Percentiles rank a stretch among this genome's conserved stretches.
These are phyloP conservation scores for Nansenia antarctica DNA, from an alignment of 2,113 vertebrate genomes.

Conservation along the genomic window DNA sequence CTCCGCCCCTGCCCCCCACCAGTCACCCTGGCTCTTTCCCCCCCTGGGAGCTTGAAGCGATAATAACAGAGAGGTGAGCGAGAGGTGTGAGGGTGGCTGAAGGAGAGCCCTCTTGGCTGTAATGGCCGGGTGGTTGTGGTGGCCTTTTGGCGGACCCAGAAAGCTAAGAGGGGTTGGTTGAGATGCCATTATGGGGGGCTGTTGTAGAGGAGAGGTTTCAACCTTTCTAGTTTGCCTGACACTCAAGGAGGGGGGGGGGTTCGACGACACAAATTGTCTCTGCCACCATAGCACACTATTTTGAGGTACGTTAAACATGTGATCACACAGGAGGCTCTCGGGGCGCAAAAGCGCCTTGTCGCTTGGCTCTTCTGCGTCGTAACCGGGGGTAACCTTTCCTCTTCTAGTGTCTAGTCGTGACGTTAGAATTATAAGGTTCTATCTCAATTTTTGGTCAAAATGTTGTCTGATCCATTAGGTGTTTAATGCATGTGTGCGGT, in stretches of 20 bases:
- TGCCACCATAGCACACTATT: constrained; percentile 70
- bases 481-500: too few relatives aligned
- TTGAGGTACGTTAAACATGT: constrained; percentile 78
- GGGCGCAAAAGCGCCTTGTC: constrained; percentile 33
- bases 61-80: constrained; percentile 68
- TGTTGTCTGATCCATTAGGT: too few relatives aligned
- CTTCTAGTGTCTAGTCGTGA: too few relatives aligned
- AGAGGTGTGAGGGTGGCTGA: constrained; percentile 56
- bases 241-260: constrained; percentile 64
- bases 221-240: constrained; percentile 64
- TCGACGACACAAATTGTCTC: constrained; percentile 76
- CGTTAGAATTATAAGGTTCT: too few relatives aligned
- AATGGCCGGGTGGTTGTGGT: constrained; percentile 71
- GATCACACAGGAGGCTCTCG: constrained; percentile 72
- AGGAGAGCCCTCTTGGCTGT: constrained; percentile 51
- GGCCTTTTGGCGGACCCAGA: constrained; percentile 46
- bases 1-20: constrained; percentile 32
- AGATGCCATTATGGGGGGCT: constrained; percentile 73
- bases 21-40: constrained; percentile 39
- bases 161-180: constrained; percentile 65
- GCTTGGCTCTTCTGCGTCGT: not conserved
- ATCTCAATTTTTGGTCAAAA: too few relatives aligned
- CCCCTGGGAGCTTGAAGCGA: constrained; percentile 59
- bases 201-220: constrained; percentile 40
- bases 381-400: too few relatives aligned